Evolutionary conservation across 2,797 vertebrate species (phyloP), one percentile per base, ranked within the genome.

Genomic region (Ceyx erithaca): DNA sequence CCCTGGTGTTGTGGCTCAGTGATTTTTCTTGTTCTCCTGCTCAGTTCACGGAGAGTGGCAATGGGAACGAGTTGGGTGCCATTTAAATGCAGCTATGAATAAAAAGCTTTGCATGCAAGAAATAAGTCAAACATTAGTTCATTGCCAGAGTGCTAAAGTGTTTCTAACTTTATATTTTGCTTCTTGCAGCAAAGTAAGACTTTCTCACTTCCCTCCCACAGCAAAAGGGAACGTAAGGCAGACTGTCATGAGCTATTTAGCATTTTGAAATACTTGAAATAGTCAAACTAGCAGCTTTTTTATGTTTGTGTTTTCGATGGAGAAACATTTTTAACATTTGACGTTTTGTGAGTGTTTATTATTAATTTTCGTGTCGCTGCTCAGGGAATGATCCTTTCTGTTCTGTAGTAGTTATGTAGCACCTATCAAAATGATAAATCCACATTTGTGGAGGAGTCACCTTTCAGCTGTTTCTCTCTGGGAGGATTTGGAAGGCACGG

Each of bases 121-220:
- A 92, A 83, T 26, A 75, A 94, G 94, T 89, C 84, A 92, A 93
- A 87, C 76, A 78, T 92, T 62, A 85, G 92, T 93, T 95, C 92
- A 82, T 68, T 79, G 58, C 92, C 40, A 30, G 92, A 90, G 89
- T 54, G 80, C 94, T 87, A 63, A 93, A 93, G 85, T 89, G 92
- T 96, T 96, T 93, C 94, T 94, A 95, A 94, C 85, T 96, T 93
- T 88, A 7, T 85, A 83, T 92, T 94, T 94, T 91, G 87, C 91
- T 68, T 95, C 95, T 93, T 89, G 92, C 87, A 83, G 94, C 58
- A 71, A 82, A 94, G 80, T 81, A 59, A 94, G 80, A 45, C 90
- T 92, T 95, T 93, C 93, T 92, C 95, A 93, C 94, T 92, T 95
- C 81, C 90, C 93, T 95, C 94, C 94, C 90, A 93, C 95, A 94